Conservation (phyloP, 2,888 invertebrate species). For the Epinotia nisella region DNA sequence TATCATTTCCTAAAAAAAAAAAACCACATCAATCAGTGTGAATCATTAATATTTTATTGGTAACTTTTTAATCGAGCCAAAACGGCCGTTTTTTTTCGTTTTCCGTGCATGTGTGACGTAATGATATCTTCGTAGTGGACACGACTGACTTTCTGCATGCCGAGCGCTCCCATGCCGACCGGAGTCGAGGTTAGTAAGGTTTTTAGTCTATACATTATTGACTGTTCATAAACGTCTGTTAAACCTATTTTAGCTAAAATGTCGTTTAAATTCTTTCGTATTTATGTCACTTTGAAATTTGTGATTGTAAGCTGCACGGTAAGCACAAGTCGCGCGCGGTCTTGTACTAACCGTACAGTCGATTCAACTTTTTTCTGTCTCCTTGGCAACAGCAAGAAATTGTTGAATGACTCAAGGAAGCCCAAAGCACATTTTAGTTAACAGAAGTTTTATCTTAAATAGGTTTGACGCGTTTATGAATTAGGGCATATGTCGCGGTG, state of each 20-base stretch:
- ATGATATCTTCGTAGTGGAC: conserved; percentile 61
- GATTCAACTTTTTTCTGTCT: too few species aligned
- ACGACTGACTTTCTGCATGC: conserved; percentile 78
- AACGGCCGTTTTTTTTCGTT: not conserved
- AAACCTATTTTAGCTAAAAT: not conserved
- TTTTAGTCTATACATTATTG: not conserved
- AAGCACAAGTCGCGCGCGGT: too few species aligned
- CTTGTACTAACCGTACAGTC: too few species aligned
- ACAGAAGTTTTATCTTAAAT: too few species aligned
- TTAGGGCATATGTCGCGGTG: not conserved
- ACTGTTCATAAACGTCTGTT: too few species aligned
- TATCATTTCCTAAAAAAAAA: not conserved
- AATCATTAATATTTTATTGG: conserved; percentile 20
- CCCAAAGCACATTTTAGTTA: too few species aligned
- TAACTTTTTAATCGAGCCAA: conserved; percentile 4
- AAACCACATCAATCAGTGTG: not conserved
- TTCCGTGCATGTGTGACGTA: conserved; percentile 37
- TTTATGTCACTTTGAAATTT: too few species aligned
- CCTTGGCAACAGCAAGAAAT: too few species aligned
- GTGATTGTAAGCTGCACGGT: too few species aligned
- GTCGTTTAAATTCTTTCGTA: not conserved
- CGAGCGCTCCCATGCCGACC: conserved; percentile 74
- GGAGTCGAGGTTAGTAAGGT: conserved; percentile 72
- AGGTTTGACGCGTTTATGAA: too few species aligned
- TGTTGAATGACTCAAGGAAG: too few species aligned